Percentiles rank a stretch among this genome's conserved stretches.
Evolutionary conservation across 2,888 invertebrate genomes (phyloP).

Genomic region (Bruchidius siliquastri): DNA sequence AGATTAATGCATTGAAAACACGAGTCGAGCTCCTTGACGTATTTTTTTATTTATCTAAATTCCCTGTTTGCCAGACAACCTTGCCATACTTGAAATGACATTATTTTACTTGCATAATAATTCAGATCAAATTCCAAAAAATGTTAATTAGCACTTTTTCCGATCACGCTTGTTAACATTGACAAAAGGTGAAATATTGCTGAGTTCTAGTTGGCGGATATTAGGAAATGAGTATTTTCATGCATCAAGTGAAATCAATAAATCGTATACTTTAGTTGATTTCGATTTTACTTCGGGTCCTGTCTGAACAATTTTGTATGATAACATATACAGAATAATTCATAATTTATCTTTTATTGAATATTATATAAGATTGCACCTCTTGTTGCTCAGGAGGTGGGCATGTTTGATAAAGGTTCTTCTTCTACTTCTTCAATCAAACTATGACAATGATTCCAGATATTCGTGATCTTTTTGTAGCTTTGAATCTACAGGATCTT

Average conservation of each 20-base stretch:
- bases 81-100: not conserved
- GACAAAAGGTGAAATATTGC: not conserved
- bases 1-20: not conserved
- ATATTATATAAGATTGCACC: too few relatives aligned
- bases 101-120: not conserved
- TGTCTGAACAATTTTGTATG: too few relatives aligned
- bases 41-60: not conserved
- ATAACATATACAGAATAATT: too few relatives aligned
- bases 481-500: too few relatives aligned
- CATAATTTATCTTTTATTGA: too few relatives aligned
- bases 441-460: too few relatives aligned
- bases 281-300: too few relatives aligned
- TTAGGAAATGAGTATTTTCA: not conserved
- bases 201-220: not conserved
- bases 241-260: not conserved
- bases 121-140: not conserved
- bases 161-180: not conserved
- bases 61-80: not conserved
- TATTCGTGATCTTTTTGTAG: too few relatives aligned
- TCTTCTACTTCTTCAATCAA: too few relatives aligned
- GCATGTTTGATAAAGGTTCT: too few relatives aligned
- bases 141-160: not conserved
- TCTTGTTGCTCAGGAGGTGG: too few relatives aligned
- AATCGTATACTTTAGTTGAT: not conserved
- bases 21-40: not conserved